A percentile compares a stretch with the other conserved stretches of the same genome.
Evolutionary conservation across 37 sponge, comb jelly and placozoan genomes (phyloP).

Genomic region (Mnemiopsis leidyi): DNA sequence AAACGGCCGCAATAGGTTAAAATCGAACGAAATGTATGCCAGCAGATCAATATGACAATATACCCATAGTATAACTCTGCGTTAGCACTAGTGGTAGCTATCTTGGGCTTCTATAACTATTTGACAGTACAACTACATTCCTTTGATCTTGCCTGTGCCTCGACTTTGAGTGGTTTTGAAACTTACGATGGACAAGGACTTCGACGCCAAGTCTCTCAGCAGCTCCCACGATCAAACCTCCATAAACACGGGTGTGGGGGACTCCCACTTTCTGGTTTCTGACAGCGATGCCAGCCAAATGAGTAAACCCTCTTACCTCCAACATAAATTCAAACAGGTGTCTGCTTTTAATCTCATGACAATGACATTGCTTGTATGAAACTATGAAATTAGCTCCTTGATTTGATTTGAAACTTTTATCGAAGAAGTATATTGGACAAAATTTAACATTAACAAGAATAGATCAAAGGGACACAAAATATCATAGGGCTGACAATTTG

Average conservation of each 20-base stretch:
- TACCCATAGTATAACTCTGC: background rate
- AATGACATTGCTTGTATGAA: too few species aligned
- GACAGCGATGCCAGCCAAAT: conserved; percentile 25
- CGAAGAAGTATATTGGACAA: too few species aligned
- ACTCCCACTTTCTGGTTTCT: background rate
- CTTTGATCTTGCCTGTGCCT: background rate
- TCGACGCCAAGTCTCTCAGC: background rate
- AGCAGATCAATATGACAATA: too few species aligned
- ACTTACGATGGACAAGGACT: background rate
- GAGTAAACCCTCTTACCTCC: conserved; percentile 48
- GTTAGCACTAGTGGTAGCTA: background rate
- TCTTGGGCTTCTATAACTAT: background rate
- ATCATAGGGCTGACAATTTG: too few species aligned
- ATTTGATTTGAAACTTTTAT: too few species aligned
- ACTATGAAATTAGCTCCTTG: too few species aligned
- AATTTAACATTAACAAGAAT: too few species aligned
- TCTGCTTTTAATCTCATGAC: too few species aligned
- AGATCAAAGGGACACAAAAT: too few species aligned
- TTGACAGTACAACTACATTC: too few species aligned
- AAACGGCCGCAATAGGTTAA: background rate
- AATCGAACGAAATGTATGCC: too few species aligned
- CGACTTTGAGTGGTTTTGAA: background rate
- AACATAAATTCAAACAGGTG: conserved; percentile 22
- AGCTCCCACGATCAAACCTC: background rate
- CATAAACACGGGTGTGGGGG: background rate